Evolutionary conservation across 2,113 vertebrate genomes (phyloP).

Genomic region (Crotalus tigris): DNA sequence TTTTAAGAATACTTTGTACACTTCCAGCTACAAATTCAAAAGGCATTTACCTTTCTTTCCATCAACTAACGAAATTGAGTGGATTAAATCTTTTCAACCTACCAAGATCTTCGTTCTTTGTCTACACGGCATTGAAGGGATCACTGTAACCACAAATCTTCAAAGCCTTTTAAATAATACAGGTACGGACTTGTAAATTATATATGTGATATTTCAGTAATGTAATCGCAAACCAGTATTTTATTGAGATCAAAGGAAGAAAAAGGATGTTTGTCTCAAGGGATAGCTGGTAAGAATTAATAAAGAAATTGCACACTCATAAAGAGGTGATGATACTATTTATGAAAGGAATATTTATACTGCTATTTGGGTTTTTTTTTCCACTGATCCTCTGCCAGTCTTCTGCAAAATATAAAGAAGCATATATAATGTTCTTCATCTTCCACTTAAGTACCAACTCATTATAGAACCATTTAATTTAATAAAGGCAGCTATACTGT

Average conservation of each 20-base stretch:
- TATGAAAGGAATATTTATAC: background rate
- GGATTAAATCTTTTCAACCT: background rate
- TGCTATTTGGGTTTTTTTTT: background rate
- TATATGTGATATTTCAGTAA: background rate
- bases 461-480: background rate
- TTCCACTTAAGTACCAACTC: background rate
- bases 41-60: background rate
- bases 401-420: background rate
- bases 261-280: background rate
- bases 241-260: background rate
- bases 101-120: background rate
- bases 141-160: background rate
- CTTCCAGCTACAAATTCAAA: background rate
- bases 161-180: background rate
- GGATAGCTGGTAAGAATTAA: background rate
- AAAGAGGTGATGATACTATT: background rate
- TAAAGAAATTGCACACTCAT: background rate
- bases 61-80: background rate
- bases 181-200: background rate
- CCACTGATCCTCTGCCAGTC: background rate
- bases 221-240: background rate
- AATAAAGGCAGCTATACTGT: background rate
- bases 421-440: background rate
- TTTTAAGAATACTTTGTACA: background rate
- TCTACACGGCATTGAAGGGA: background rate